Evolutionary conservation across 2,888 invertebrate genomes (phyloP).

Genomic region (Melinaea marsaeus): DNA sequence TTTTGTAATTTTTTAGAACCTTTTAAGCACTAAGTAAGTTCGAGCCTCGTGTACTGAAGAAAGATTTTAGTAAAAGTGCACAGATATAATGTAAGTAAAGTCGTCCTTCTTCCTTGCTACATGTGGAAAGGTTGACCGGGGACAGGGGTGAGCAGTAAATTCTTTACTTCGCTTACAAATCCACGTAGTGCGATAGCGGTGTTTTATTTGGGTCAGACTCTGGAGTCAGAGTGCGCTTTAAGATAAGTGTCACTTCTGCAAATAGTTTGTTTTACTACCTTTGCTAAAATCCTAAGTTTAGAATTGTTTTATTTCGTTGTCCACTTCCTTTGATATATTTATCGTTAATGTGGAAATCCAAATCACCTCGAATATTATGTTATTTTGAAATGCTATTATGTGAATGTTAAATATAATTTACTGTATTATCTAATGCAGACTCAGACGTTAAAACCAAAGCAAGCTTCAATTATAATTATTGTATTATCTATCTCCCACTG

Average conservation of each 20-base stretch:
- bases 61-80: conserved; percentile 12
- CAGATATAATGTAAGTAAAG: conserved; percentile 29
- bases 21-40: not conserved
- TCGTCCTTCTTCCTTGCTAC: conserved; percentile 24
- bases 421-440: not conserved
- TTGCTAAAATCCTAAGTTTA: conserved; percentile 11
- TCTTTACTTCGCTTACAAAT: conserved; percentile 60
- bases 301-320: not conserved
- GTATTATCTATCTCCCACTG: conserved; percentile 53
- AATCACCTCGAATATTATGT: too few relatives aligned
- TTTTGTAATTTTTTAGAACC: conserved; percentile 1
- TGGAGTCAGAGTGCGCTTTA: conserved; percentile 36
- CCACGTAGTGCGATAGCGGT: conserved; percentile 46
- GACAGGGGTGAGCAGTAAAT: conserved; percentile 57
- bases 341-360: too few relatives aligned
- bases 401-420: not conserved
- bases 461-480: conserved; percentile 39
- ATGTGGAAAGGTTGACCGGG: conserved; percentile 38
- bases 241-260: conserved; percentile 40
- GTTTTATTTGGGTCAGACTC: conserved; percentile 63
- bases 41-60: not conserved
- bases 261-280: conserved; percentile 33
- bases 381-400: too few relatives aligned
- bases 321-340: too few relatives aligned
- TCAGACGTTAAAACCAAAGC: conserved; percentile 2